A percentile compares a stretch with the other conserved stretches of the same genome.
phyloP scores from a whole-genome alignment of 2,888 invertebrate genomes.

The Brachyptera putata region DNA sequence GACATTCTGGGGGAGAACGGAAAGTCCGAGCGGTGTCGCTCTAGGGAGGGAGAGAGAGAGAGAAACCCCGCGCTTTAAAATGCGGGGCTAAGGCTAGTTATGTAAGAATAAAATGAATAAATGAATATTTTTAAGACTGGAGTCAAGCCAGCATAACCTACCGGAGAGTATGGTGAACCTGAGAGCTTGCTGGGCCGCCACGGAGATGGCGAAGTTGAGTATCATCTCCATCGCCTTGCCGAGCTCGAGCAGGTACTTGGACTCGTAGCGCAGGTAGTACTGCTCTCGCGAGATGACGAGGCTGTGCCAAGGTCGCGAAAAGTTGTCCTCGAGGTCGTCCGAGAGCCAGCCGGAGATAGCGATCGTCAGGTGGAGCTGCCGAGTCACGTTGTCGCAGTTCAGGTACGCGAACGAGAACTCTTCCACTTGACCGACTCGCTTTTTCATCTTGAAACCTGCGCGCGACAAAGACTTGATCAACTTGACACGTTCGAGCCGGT shows the following conservation, averaged over 20 bases:
- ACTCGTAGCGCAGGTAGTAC: conserved; percentile 60
- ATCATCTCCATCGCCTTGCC: conserved; percentile 60
- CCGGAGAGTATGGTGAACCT: conserved; percentile 60
- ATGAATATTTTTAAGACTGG: too few relatives aligned
- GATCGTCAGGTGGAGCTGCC: conserved; percentile 56
- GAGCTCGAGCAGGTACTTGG: conserved; percentile 54
- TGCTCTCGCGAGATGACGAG: conserved; percentile 56
- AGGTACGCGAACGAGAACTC: conserved; percentile 61
- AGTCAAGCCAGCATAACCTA: too few relatives aligned
- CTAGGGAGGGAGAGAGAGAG: too few relatives aligned
- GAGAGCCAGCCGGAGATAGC: conserved; percentile 63
- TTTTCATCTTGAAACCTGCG: conserved; percentile 63
- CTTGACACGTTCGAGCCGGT: too few relatives aligned
- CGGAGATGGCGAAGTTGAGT: conserved; percentile 51
- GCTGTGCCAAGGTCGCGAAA: conserved; percentile 53
- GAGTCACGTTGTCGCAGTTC: conserved; percentile 29
- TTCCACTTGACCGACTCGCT: conserved; percentile 61
- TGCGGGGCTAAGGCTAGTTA: too few relatives aligned
- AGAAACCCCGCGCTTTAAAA: too few relatives aligned
- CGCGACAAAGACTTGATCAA: too few relatives aligned
- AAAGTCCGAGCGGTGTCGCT: too few relatives aligned
- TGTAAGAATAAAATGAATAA: too few relatives aligned
- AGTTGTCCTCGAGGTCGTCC: conserved; percentile 47
- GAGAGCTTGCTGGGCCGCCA: conserved; percentile 59
- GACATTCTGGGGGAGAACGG: too few relatives aligned